A percentile compares a stretch with the other conserved stretches of the same genome.
phyloP scores from a whole-genome alignment of 2,888 invertebrate genomes.

The Bhutanitis thaidina region DNA sequence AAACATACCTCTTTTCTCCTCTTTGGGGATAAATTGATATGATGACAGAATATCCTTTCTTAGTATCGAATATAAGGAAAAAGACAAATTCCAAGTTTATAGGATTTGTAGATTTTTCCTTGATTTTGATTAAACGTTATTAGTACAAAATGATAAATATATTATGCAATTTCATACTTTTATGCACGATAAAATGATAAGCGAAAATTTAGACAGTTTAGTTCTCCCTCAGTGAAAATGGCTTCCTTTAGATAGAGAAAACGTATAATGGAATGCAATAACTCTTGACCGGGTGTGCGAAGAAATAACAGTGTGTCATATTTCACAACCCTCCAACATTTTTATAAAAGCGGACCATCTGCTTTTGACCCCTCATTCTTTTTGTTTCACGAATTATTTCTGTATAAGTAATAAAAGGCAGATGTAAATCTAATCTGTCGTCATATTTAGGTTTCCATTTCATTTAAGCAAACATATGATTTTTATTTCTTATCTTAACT shows the following conservation, averaged over 20 bases:
- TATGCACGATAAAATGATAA: slow-evolving; percentile 54
- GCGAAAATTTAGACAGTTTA: slow-evolving; percentile 73
- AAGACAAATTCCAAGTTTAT: too few species aligned
- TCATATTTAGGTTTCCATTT: slow-evolving; percentile 4
- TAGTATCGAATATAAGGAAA: too few species aligned
- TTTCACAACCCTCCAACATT: slow-evolving; percentile 80
- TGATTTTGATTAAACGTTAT: too few species aligned
- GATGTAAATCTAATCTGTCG: slow-evolving; percentile 10
- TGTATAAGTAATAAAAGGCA: slow-evolving; percentile 55
- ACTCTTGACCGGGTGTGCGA: slow-evolving; percentile 80
- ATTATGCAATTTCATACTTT: slow-evolving; percentile 32
- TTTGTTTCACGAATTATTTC: slow-evolving; percentile 77
- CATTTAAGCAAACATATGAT: not conserved
- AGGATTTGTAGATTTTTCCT: too few species aligned
- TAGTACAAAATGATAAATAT: slow-evolving; percentile 23
- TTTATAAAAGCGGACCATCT: slow-evolving; percentile 80
- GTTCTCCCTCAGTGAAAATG: slow-evolving; percentile 76
- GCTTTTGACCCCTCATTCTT: slow-evolving; percentile 80
- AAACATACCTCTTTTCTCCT: too few species aligned
- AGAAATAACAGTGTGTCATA: slow-evolving; percentile 80
- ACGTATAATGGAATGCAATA: slow-evolving; percentile 80
- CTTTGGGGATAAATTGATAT: too few species aligned
- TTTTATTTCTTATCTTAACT: not conserved
- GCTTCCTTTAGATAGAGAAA: slow-evolving; percentile 79
- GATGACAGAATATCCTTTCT: too few species aligned